These are phyloP conservation scores for Melanostigma gelatinosum DNA, from an alignment of 2,113 vertebrate species.

Conservation along the genomic window DNA sequence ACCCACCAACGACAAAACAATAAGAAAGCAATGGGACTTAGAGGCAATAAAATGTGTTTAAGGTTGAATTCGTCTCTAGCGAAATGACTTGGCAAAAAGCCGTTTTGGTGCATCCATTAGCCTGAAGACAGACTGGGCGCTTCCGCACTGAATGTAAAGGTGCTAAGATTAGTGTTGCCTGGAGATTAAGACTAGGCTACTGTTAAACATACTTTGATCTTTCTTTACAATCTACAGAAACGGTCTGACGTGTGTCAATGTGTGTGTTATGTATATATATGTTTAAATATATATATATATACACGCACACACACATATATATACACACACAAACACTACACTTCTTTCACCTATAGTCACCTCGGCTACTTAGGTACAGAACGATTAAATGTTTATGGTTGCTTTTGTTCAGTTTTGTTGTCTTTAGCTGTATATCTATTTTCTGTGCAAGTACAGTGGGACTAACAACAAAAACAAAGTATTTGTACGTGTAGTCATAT, in stretches of 20 bases:
- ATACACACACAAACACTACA: background rate
- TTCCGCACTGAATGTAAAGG: conserved; percentile 39
- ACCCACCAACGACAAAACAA: conserved; percentile 38
- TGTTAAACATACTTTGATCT: background rate
- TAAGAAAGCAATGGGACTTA: conserved; percentile 44
- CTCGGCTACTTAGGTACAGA: too few species aligned
- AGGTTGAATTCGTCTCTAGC: conserved; percentile 58
- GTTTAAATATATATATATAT: too few species aligned
- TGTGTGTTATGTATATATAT: background rate
- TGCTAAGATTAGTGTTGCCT: conserved; percentile 7
- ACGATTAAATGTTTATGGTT: background rate
- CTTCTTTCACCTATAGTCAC: background rate
- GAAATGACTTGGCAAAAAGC: conserved; percentile 37
- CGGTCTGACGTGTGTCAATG: background rate
- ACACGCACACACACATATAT: too few species aligned
- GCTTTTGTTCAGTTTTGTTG: background rate
- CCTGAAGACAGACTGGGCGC: conserved; percentile 19
- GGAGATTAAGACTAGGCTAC: background rate
- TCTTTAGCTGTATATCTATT: background rate
- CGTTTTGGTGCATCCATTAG: conserved; percentile 43
- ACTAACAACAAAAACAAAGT: background rate
- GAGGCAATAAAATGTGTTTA: conserved; percentile 57
- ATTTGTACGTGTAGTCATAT: background rate
- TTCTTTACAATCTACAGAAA: background rate
- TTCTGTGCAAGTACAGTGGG: background rate